Evolutionary conservation across 2,797 vertebrate genomes (phyloP).

Genomic region (Oreonectes daqikongensis): DNA sequence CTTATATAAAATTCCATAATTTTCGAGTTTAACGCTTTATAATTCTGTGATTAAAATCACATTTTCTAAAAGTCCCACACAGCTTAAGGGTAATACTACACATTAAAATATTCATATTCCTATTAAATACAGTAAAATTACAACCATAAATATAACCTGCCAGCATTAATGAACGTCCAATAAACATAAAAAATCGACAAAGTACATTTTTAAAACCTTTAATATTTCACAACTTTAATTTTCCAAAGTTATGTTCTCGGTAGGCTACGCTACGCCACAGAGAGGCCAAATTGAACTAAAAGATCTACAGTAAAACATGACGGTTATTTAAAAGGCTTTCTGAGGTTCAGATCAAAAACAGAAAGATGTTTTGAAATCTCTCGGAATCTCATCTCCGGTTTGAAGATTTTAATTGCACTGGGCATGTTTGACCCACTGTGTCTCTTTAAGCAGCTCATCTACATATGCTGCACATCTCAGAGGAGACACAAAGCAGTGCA

Average conservation of each 20-base stretch:
- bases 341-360: constrained; percentile 48
- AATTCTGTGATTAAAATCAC: constrained; percentile 58
- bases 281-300: background rate
- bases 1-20: constrained; percentile 63
- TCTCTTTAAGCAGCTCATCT: constrained; percentile 76
- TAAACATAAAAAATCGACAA: constrained; percentile 63
- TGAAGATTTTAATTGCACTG: constrained; percentile 70
- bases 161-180: constrained; percentile 70
- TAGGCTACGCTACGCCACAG: no score
- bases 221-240: constrained; percentile 39
- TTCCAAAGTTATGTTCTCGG: constrained; percentile 45
- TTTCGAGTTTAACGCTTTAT: constrained; percentile 71
- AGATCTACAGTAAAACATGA: background rate
- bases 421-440: constrained; percentile 62
- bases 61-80: constrained; percentile 63
- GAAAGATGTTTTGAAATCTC: constrained; percentile 15
- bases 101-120: constrained; percentile 82
- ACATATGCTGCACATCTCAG: constrained; percentile 77
- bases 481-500: constrained; percentile 70
- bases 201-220: constrained; percentile 68
- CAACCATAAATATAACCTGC: constrained; percentile 78
- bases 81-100: constrained; percentile 65
- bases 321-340: background rate
- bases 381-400: constrained; percentile 38
- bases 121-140: constrained; percentile 80